phyloP scores from a whole-genome alignment of 2,113 vertebrate genomes.

The Brienomyrus brachyistius region DNA sequence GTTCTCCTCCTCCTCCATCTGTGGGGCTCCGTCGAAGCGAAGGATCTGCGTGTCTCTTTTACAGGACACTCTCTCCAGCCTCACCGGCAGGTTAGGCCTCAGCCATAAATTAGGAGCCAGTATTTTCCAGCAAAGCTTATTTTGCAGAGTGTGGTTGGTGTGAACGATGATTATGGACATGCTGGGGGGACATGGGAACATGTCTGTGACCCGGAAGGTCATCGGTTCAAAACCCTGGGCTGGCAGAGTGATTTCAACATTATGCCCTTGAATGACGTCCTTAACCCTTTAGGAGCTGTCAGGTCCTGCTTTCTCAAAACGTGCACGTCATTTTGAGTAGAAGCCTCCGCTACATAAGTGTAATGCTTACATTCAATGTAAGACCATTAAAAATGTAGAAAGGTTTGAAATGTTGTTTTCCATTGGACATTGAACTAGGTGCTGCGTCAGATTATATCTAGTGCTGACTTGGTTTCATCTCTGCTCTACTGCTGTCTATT shows the following conservation, averaged over 20 bases:
- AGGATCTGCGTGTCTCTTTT: slow-evolving; percentile 41
- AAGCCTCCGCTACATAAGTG: background rate
- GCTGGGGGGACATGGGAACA: background rate
- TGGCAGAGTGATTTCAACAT: background rate
- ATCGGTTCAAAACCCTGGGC: background rate
- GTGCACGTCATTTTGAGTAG: background rate
- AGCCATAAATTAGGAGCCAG: background rate
- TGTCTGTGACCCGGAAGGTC: background rate
- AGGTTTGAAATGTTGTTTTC: background rate
- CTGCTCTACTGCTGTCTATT: background rate
- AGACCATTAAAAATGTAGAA: background rate
- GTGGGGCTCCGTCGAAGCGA: slow-evolving; percentile 25
- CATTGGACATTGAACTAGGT: background rate
- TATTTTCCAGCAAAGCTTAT: background rate
- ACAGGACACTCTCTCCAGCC: slow-evolving; percentile 47
- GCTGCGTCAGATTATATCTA: background rate
- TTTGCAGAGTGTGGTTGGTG: background rate
- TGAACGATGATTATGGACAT: background rate
- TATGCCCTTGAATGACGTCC: background rate
- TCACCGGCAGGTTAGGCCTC: slow-evolving; percentile 47
- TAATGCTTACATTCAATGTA: background rate
- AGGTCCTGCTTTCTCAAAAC: background rate
- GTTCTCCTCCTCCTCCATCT: slow-evolving; percentile 49
- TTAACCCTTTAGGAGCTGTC: background rate
- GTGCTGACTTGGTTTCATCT: background rate